phyloP scores from a whole-genome alignment of 2,113 vertebrate species.

The Oncorhynchus nerka region DNA sequence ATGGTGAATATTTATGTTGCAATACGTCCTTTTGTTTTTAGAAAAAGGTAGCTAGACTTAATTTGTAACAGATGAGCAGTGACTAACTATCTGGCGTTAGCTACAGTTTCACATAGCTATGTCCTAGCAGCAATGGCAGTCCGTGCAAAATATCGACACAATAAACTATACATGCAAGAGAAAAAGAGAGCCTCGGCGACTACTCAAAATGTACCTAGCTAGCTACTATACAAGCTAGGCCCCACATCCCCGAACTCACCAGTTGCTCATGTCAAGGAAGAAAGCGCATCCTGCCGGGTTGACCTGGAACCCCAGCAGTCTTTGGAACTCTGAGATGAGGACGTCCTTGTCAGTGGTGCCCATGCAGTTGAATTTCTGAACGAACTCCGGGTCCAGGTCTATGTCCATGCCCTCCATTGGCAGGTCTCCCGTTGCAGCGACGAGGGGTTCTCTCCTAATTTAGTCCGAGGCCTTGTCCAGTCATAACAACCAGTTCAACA shows the following conservation, averaged over 20 bases:
- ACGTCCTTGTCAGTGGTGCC: constrained; percentile 95
- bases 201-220: constrained; percentile 6
- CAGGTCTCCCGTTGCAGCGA: constrained; percentile 68
- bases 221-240: constrained; percentile 38
- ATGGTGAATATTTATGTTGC: no score
- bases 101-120: no score
- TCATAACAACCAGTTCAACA: constrained; percentile 79
- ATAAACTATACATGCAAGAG: no score
- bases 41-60: no score
- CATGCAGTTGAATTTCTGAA: constrained; percentile 96
- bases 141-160: no score
- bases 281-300: constrained; percentile 95
- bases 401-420: constrained; percentile 92
- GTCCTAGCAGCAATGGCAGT: no score
- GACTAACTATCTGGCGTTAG: no score
- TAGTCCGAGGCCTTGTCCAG: constrained; percentile 75
- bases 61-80: no score
- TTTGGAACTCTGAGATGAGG: constrained; percentile 92
- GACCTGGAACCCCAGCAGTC: constrained; percentile 91
- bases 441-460: constrained; percentile 69
- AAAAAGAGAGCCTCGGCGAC: neutral
- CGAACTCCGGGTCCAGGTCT: constrained; percentile 91
- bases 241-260: constrained; percentile 80
- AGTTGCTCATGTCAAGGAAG: constrained; percentile 98
- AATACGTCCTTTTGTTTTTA: no score